phyloP scores from a whole-genome alignment of 2,797 vertebrate genomes.

The Acanthurus leucopareius region DNA sequence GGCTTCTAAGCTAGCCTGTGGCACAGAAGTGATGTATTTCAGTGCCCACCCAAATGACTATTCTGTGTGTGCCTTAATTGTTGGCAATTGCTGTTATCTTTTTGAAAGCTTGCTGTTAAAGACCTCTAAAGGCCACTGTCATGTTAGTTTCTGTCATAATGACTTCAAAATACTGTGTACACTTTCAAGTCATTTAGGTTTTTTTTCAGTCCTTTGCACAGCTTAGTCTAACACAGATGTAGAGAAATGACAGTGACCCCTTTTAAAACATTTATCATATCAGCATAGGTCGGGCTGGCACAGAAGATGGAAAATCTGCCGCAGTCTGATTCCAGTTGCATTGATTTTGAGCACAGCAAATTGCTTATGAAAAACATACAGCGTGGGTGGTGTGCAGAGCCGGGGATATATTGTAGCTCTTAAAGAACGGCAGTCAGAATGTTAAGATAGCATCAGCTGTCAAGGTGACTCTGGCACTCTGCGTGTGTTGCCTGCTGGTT shows the following conservation, averaged over 20 bases:
- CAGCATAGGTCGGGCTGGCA: conserved; percentile 66
- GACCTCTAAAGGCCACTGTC: background rate
- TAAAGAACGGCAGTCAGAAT: conserved; percentile 80
- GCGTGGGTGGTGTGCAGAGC: conserved; percentile 77
- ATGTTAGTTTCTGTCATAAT: conserved; percentile 30
- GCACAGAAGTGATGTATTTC: conserved; percentile 8
- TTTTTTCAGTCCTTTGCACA: conserved; percentile 15
- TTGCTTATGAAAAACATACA: conserved; percentile 78
- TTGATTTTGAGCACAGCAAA: conserved; percentile 82
- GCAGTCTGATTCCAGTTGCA: conserved; percentile 82
- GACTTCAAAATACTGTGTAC: conserved; percentile 27
- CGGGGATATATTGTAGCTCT: conserved; percentile 70
- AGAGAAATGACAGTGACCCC: conserved; percentile 69
- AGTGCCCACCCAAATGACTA: conserved; percentile 22
- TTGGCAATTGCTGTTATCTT: background rate
- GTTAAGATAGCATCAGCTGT: conserved; percentile 86
- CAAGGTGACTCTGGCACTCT: conserved; percentile 85
- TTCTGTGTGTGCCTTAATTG: conserved; percentile 18
- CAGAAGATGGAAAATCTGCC: conserved; percentile 77
- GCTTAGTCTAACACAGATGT: conserved; percentile 41
- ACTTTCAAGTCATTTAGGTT: conserved; percentile 3
- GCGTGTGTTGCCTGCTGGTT: conserved; percentile 78
- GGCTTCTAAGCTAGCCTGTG: background rate
- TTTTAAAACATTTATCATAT: conserved; percentile 73
- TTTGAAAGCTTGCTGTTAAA: background rate